Evolutionary conservation across 2,888 invertebrate genomes (phyloP), one percentile per base, ranked within the genome.

Genomic region (Cremastinae sp.): DNA sequence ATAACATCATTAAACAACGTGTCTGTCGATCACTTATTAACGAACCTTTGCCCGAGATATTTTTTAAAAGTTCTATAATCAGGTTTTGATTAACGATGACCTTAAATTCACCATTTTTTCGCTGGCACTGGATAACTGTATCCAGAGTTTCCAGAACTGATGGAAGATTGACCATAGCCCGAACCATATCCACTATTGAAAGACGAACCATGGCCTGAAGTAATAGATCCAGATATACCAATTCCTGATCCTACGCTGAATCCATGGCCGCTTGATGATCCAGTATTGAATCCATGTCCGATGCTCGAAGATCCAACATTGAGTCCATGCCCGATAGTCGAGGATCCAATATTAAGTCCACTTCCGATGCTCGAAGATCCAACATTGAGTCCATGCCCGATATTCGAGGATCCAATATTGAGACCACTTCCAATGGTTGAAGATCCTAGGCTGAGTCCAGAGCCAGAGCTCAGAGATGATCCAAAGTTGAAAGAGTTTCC

Each of bases 61-160:
- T 28, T 28, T 28, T 5, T 28, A 28, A 28, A 5, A 2, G 28
- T 28, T 2, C 28, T 28, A 28, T 3, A 28, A 5, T 28, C 16
- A 22, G 66, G 68, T 36, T 41, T 1, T 34, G 16, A 51, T 53
- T 54, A 49, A 43, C 18, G 38, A 58, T 72, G 54, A 18, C 36
- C 10, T 43, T 14, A 43, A 58, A 59, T 74, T 79, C 69, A 81
- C 80, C 78, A 80, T 18, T 80, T 82, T 71, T 79, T 82, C 7
- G 43, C 8, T 12, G 78, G 78, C 8, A 14, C 14, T 7, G 76
- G 9, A 38, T 81, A 79, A 38, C 49, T 43, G 53, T 78, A 81
- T 36, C 75, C 75, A 14, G 59, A 28, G 7, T 47, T 49, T 16
- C 34, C 66, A 10, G 68, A 59, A 20, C 56, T 58, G 16, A 68